Base-by-base conservation (phyloP, 1,140 invertebrate genomes). In the Holotrichia oblita region DNA sequence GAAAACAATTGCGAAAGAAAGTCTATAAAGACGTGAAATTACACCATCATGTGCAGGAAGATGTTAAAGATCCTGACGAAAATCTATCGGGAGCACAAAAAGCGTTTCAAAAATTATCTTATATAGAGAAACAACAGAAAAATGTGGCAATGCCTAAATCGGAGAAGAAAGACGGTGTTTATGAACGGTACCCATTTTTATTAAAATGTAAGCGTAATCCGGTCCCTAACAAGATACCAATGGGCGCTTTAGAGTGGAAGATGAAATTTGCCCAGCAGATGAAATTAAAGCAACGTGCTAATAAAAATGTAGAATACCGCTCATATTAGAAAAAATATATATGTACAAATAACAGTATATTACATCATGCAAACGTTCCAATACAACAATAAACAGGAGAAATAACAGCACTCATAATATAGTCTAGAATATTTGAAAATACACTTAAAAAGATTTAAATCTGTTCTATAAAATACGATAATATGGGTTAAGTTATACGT, bases 171-270 rank as follows among this genome's bases (percentile, higher is more conserved):
- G n/a, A 3, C 9, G 22, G 61, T 27, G 8, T 69, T 34, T 69
- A 69, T 69, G 61, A 24, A 14, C 61, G 61, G 24, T 69, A 69
- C 14, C 61, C 61, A 69, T 22, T 69, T 69, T 24, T 69, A 20
- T 27, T 27, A 27, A 69, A 69, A 34, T 22, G 12, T 69, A 69
- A 69, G 24, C 20, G 17, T 0, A n/a, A n/a, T n/a, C n/a, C n/a
- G n/a, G n/a, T 55, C 6, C 48, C 12, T 17, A 69, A 24, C 1
- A 69, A 6, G 3, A 7, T 4, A 0, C 61, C 61, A 69, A 24
- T 10, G 7, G 0, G 22, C 3, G 22, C 61, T 14, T 17, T 55
- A 3, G 48, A 55, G n/a, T 55, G 48, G 48, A 55, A 55, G n/a
- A n/a, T 55, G n/a, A 55, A 6, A 17, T 55, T 55, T 7, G 17